These are phyloP conservation scores for Chrysina gloriosa DNA, from an alignment of 2,888 invertebrate species.

Conservation along the genomic window DNA sequence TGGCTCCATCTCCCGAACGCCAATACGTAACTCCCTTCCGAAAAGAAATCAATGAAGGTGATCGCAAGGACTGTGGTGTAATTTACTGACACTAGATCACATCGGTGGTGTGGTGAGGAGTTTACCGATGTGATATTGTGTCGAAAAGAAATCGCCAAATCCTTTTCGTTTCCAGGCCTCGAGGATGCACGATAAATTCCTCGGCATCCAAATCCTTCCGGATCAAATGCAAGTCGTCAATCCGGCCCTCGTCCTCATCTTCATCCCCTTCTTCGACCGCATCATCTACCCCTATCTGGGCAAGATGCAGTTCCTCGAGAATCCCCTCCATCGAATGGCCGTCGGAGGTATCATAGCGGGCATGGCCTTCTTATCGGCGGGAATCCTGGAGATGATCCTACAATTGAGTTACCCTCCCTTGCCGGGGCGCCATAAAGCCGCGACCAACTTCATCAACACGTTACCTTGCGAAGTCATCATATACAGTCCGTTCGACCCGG, in stretches of 20 bases:
- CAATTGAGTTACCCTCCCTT: constrained; percentile 64
- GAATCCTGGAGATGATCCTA: constrained; percentile 72
- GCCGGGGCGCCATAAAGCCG: constrained; percentile 63
- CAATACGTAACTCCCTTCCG: no score
- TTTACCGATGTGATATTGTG: no score
- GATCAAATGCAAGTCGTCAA: constrained; percentile 87
- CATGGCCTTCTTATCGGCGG: constrained; percentile 57
- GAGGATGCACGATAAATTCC: constrained; percentile 72
- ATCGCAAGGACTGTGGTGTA: no score
- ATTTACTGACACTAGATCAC: no score
- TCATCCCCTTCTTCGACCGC: constrained; percentile 75
- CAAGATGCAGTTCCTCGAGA: constrained; percentile 63
- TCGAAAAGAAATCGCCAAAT: no score
- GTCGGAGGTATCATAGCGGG: constrained; percentile 74
- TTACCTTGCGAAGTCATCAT: constrained; percentile 70
- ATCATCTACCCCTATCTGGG: constrained; percentile 69
- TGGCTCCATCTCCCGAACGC: no score
- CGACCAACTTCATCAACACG: constrained; percentile 74
- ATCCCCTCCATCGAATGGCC: constrained; percentile 81
- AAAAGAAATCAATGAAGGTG: no score
- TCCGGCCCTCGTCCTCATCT: constrained; percentile 76
- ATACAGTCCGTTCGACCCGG: constrained; percentile 55
- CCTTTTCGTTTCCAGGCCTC: constrained; percentile 72
- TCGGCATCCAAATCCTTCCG: constrained; percentile 76
- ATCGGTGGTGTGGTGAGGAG: no score